A percentile compares a stretch with the other conserved stretches of the same genome.
phyloP scores from a whole-genome alignment of 2,113 vertebrate genomes.

The Oxygymnocypris stewartii region DNA sequence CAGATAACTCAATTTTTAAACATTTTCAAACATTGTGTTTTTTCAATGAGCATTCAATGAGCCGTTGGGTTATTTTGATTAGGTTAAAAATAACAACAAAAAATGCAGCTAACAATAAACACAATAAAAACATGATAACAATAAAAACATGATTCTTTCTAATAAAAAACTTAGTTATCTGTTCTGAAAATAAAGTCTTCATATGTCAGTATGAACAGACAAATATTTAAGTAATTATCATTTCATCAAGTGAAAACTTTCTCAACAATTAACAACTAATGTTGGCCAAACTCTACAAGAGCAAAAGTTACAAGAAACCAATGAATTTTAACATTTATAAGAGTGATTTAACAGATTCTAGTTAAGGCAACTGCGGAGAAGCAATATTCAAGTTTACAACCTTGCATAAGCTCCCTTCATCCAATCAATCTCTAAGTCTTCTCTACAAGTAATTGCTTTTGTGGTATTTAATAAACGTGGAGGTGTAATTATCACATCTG shows the following conservation, averaged over 20 bases:
- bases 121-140: no score
- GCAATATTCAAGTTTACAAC: constrained; percentile 14
- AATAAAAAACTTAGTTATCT: no score
- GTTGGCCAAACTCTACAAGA: not conserved
- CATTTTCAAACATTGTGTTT: no score
- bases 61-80: no score
- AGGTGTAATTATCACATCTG: constrained; percentile 18
- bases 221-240: not conserved
- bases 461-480: constrained; percentile 31
- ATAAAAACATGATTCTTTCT: no score
- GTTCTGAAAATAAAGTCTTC: no score
- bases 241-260: not conserved
- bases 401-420: not conserved
- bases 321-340: not conserved
- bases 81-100: no score
- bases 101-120: no score
- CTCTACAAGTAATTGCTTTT: constrained; percentile 28
- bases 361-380: not conserved
- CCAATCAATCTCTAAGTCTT: constrained; percentile 8
- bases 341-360: constrained; percentile 1
- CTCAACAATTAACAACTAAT: not conserved
- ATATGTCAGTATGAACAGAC: not conserved
- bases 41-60: no score
- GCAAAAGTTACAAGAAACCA: constrained; percentile 9
- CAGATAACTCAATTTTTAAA: no score